Conservation (phyloP, 2,797 vertebrate species). For the Chelon auratus region DNA sequence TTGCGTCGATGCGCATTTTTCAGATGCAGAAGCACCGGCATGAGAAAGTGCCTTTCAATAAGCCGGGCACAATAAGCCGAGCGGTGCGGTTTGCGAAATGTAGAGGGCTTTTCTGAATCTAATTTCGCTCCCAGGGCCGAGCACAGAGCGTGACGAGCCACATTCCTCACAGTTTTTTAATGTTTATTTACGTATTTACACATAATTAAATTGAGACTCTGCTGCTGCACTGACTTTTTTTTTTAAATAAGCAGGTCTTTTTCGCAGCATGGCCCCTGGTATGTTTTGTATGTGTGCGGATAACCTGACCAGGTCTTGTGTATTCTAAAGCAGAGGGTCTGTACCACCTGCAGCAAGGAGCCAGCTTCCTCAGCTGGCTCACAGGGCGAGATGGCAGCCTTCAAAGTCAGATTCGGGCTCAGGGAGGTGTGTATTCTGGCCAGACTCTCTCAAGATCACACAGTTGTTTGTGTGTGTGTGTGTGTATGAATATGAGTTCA, state of each 20-base stretch:
- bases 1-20: conserved; percentile 14
- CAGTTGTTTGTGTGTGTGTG: conserved; percentile 53
- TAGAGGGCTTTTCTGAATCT: conserved; percentile 30
- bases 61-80: conserved; percentile 41
- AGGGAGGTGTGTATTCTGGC: conserved; percentile 43
- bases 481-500: conserved; percentile 46
- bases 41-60: conserved; percentile 41
- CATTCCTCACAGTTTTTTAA: conserved; percentile 19
- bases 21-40: not conserved
- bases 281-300: conserved; percentile 12
- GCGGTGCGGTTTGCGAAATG: conserved; percentile 13
- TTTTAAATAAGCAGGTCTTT: conserved; percentile 40
- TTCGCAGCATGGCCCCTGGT: conserved; percentile 11
- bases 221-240: conserved; percentile 5
- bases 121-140: conserved; percentile 27
- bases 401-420: conserved; percentile 58
- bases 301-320: conserved; percentile 38
- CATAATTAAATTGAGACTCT: conserved; percentile 37
- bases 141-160: conserved; percentile 12
- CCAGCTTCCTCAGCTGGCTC: conserved; percentile 44
- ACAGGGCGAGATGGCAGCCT: conserved; percentile 32
- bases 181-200: conserved; percentile 50
- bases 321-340: conserved; percentile 20
- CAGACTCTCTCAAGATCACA: conserved; percentile 65
- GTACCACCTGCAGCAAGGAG: conserved; percentile 47